Base-by-base conservation (phyloP, 2,888 invertebrate species). In the Adineta ricciae region DNA sequence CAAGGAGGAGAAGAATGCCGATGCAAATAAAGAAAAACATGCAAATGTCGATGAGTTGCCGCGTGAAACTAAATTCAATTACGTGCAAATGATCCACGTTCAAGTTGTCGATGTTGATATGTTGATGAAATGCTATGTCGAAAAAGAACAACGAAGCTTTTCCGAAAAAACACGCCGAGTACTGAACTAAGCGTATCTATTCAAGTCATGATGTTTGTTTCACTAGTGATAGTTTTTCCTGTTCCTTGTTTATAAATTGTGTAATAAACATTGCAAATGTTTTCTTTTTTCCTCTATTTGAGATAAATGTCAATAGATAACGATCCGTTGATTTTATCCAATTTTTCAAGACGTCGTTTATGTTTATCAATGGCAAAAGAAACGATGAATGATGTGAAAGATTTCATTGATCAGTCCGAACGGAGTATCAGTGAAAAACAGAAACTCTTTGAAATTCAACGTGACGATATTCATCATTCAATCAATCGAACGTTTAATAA, bases 81-180 rank as follows among this genome's bases (percentile, higher is more conserved):
- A 78, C 41, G 24, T 78, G 24, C 78, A 78, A 78, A 41, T 78
- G 41, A 41, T 78, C 14, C 78, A 78, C 41, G 78, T 41, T 9
- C 78, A 78, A 78, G 38, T 78, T 24, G 78, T 78, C n/a, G 78
- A 78, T 78, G 41, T 78, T n/a, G 78, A 78, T 41, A 2, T 41
- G n/a, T n/a, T 78, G 41, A 41, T 41, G 8, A 78, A 78, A 78
- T 78, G 78, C 41, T 78, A 41, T 78, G 78, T 78, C 24, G 78
- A 78, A 78, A 78, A 78, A 41, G 78, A 78, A 41, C 78, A 78
- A 78, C 36, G 41, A 78, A 41, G 41, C 11, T 78, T 78, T 41
- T 78, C 78, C 27, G 32, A 16, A 3, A 52, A 52, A 21, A 21
- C 50, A 52, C 52, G 21, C 24, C 52, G 52, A 3, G 64, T 8